Base-by-base conservation (phyloP, 2,888 invertebrate species). In the Caenorhabditis wallacei region DNA sequence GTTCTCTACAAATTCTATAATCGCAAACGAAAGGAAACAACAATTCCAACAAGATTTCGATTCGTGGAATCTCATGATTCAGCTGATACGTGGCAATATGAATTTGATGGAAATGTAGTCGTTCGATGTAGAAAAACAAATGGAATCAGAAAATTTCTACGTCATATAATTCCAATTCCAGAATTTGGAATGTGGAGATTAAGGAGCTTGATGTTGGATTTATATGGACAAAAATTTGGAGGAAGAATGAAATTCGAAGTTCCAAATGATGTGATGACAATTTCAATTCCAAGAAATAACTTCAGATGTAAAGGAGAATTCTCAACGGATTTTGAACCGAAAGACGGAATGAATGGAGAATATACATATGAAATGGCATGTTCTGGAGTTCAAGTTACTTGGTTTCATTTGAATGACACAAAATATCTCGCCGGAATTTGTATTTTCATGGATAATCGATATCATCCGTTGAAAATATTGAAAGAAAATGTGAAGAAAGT, bases 371-470 rank as follows among this genome's bases (percentile, higher is more conserved):
- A 59, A 20, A 35, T 71, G 40, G 16, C 30, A 18, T 37, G 26
- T 11, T 20, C 16, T 10, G 37, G 51, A 18, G 37, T 71, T 22
- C 71, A 71, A 57, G 18, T 24, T 22, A 71, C 71, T 1, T 48
- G 43, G 59, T 71, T 71, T 37, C 59, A 59, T 20, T 35, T 16
- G 4, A 35, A 48, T 20, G 20, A 37, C 0, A 0, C 48, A 4
- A 51, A 46, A 35, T 51, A 48, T 46, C 5, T 71, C 2, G 71
- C 71, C 37, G 59, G 71, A 35, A 22, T 71, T 22, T 35, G 35
- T n/a, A 48, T 71, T 24, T 71, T 59, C 24, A 56, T 70, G 70
- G 70, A 57, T 18, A 46, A 57, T 48, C 57, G 30, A 43, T 46
- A 53, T 40, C 20, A 53, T 57, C 46, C 54, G 20, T 46, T 46